Base-by-base conservation (phyloP, 2,888 invertebrate species). In the Micropterix aruncella region DNA sequence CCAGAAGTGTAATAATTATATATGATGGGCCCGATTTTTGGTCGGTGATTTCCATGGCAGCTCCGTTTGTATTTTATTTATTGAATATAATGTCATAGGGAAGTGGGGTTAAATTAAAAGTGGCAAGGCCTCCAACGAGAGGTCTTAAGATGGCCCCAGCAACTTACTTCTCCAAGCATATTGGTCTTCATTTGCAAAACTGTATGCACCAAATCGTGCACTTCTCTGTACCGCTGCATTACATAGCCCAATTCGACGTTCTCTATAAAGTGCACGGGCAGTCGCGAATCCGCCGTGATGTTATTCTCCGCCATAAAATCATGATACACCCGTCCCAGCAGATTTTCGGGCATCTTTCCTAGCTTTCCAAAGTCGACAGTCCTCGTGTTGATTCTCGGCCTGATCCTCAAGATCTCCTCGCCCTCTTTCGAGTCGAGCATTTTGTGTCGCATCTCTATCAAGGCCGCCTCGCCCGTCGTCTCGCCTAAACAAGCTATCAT, bases 401-500 rank as follows among this genome's bases (percentile, higher is more conserved):
- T 79, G 44, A 87, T 80, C 43, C 67, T 63, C 45, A 83, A 64
- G 56, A 99, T 87, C 52, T 80, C 70, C 16, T 63, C 61, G 2
- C 96, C 96, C 65, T 92, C 91, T 2, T 74, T 60, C 44, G 83
- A 83, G 40, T 71, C 65, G 50, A 77, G 62, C 93, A 99, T 94
- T 59, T 78, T 75, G 38, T 70, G 60, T 43, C 76, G 70, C 65
- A 96, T 87, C 54, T 77, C 72, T 48, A 69, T 68, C 3, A 94
- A 68, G 2, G 93, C 86, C 40, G 59, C 60, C 50, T 71, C 68
- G 2, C 81, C 94, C 7, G 94, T 91, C 1, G 92, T 87, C 69
- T 97, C 96, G 1, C 93, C 94, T 52, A 95, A 74, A 51, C 91
- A 88, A 16, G 95, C 93, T 52, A 97, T 89, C 90, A 94, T 92